Evolutionary conservation across 2,888 invertebrate genomes (phyloP).

Genomic region (Cataglyphis albicans): DNA sequence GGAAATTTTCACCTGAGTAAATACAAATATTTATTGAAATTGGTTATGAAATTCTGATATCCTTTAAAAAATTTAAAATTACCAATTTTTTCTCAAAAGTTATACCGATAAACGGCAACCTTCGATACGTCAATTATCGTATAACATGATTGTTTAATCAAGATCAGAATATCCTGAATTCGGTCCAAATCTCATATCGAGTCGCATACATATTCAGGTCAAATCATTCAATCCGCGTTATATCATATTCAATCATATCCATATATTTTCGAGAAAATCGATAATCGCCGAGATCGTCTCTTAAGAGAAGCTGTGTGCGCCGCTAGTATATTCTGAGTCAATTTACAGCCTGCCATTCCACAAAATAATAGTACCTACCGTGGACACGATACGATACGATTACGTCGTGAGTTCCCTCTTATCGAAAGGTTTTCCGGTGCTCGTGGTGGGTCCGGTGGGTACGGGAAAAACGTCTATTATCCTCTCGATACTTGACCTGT

Average conservation of each 20-base stretch:
- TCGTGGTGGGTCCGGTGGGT: conserved; percentile 95
- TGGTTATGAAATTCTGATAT: not conserved
- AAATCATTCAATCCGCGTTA: conserved; percentile 2
- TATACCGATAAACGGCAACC: not conserved
- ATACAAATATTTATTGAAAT: conserved; percentile 52
- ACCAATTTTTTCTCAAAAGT: not conserved
- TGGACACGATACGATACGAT: conserved; percentile 95
- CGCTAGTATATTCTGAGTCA: not conserved
- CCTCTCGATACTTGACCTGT: conserved; percentile 87
- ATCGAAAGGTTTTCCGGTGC: conserved; percentile 89
- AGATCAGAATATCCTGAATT: conserved; percentile 9
- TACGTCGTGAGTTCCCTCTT: conserved; percentile 90
- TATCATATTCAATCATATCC: conserved; percentile 11
- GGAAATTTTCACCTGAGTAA: conserved; percentile 91
- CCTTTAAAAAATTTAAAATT: not conserved
- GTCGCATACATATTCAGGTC: conserved; percentile 11
- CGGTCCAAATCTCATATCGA: not conserved
- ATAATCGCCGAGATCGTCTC: not conserved
- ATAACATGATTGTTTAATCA: not conserved
- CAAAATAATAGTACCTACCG: conserved; percentile 94
- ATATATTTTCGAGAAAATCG: not conserved
- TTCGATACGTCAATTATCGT: not conserved
- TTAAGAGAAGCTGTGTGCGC: not conserved
- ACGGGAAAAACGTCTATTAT: conserved; percentile 95
- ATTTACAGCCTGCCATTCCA: conserved; percentile 91